phyloP scores from a whole-genome alignment of 2,888 invertebrate species.

The Spicauda simplicius region DNA sequence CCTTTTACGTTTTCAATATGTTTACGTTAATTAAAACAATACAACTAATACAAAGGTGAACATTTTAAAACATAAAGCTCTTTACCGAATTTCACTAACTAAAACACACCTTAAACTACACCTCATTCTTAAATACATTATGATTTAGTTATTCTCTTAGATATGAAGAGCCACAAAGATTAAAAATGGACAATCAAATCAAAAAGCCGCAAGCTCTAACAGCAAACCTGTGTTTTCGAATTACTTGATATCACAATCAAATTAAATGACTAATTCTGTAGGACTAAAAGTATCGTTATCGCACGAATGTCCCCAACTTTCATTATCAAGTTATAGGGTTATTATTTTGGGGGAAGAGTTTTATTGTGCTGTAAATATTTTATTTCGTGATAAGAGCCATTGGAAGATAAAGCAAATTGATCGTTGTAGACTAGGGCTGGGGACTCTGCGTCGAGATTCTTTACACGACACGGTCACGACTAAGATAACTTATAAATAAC shows the following conservation, averaged over 20 bases:
- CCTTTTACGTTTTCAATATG: too few relatives aligned
- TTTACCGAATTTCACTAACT: neutral
- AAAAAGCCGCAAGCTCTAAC: constrained; percentile 8
- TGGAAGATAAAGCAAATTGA: constrained; percentile 80
- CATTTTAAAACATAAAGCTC: too few relatives aligned
- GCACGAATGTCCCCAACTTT: constrained; percentile 39
- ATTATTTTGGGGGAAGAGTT: constrained; percentile 74
- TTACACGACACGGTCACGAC: constrained; percentile 11
- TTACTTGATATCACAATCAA: constrained; percentile 23
- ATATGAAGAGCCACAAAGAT: neutral
- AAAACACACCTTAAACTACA: neutral
- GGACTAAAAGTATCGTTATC: constrained; percentile 31
- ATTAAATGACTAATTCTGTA: constrained; percentile 29
- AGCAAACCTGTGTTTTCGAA: constrained; percentile 27
- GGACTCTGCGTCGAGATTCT: neutral
- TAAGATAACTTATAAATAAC: neutral
- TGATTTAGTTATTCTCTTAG: neutral
- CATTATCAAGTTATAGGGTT: constrained; percentile 74
- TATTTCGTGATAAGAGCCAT: constrained; percentile 73
- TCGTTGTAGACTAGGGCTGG: constrained; percentile 47
- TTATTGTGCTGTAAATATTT: constrained; percentile 83
- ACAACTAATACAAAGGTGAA: too few relatives aligned
- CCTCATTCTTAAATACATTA: neutral
- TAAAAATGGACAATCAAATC: constrained; percentile 9
- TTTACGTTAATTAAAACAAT: neutral